Evolutionary conservation across 2,113 vertebrate genomes (phyloP), one percentile per base, ranked within the genome.

Genomic region (Bufo bufo): DNA sequence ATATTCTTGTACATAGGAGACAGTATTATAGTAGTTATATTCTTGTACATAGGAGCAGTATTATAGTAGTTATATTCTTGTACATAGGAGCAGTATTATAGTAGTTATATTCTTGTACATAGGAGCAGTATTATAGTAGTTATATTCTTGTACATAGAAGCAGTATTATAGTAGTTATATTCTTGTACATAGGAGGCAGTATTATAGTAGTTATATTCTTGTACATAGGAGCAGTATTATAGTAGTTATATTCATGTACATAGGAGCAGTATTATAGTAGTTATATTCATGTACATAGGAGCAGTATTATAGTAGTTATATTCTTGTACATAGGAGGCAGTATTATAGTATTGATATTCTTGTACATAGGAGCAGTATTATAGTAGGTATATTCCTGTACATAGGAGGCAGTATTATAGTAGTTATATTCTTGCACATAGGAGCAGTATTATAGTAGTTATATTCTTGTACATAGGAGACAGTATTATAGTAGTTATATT

Each of bases 1-100:
- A 66, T 66, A 23, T 66, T 66, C 63, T 66, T 66, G 63, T 66
- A 66, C 20, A 66, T 66, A 66, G 19, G 63, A 6, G 63, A n/a
- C 63, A 66, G 63, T 66, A 66, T 66, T 66, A 69, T 69, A 69
- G 65, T 69, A 69, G 65, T 69, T 69, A 69, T 69, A 69, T 69
- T 69, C 65, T 69, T 33, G n/a, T 69, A 69, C 65, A 69, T 69
- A 69, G 65, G 65, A 3, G 65, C 23, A 33, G 65, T 69, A 69
- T 69, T 69, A 69, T 69, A 69, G 65, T 69, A 69, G 65, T 23
- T 69, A 69, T 33, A 69, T 69, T 33, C 65, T 33, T 69, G 65
- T 69, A 69, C 65, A 69, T 33, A 69, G 65, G 65, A 3, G 63
- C 63, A 66, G 63, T 61, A 61, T 61, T 61, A 61, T 61, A 61